These are phyloP conservation scores for Ailurus styani DNA, from an alignment of 2,113 vertebrate genomes.

Conservation along the genomic window DNA sequence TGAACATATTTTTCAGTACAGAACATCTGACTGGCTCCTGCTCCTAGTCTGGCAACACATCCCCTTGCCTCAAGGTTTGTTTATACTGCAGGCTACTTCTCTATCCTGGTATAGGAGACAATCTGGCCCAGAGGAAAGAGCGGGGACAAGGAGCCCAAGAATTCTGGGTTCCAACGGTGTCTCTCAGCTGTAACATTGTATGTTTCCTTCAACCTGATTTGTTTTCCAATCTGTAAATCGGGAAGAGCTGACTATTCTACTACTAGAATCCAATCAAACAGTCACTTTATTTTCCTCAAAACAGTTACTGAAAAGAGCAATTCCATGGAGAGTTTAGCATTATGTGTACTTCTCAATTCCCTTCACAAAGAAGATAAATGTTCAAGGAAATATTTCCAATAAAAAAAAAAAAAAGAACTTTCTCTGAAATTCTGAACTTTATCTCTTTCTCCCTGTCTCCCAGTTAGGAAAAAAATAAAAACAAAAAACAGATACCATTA, in stretches of 20 bases:
- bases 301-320: neutral
- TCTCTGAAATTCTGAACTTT: neutral
- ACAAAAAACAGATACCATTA: neutral
- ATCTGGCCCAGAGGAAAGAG: neutral
- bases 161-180: neutral
- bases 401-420: neutral
- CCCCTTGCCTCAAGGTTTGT: neutral
- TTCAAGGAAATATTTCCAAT: neutral
- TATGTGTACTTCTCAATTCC: neutral
- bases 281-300: neutral
- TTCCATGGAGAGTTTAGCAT: neutral
- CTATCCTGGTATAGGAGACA: neutral
- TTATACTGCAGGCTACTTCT: slow-evolving; percentile 25
- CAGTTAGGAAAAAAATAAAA: neutral
- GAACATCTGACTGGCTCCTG: slow-evolving; percentile 17
- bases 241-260: neutral
- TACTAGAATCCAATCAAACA: neutral
- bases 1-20: neutral
- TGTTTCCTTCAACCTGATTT: neutral
- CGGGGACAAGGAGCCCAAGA: neutral
- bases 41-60: neutral
- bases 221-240: neutral
- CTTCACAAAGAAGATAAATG: neutral
- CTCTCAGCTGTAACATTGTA: neutral
- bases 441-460: neutral